Evolutionary conservation across 2,113 vertebrate genomes (phyloP), one percentile per base, ranked within the genome.

Genomic region (Centropus bengalensis): DNA sequence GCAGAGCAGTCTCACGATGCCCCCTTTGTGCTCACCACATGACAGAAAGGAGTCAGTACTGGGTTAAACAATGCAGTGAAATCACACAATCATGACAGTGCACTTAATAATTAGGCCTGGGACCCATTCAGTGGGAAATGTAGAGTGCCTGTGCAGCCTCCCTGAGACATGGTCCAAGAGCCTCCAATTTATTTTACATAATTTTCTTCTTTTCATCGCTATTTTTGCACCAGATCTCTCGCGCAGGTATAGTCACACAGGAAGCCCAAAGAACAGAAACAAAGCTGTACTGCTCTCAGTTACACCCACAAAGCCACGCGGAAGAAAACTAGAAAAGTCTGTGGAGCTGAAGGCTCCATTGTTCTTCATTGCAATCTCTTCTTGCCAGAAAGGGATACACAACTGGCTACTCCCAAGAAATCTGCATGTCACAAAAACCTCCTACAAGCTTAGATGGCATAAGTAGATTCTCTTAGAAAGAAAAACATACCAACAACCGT

Each of bases 11-110:
- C 44, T 68, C 22, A 8, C 3, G 24, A 10, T 49, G 52, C 71
- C 14, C 19, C 13, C 33, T 13, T 26, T 4, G 10, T 1, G 0
- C 64, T 78, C 28, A 12, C 18, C 1, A 1, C 0, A 1, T 15
- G 38, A 13, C 67, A 45, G 54, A 19, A 45, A 82, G 28, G 54
- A 85, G 27, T 14, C 62, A 24, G 9, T 4, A n/a, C 10, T 16
- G 10, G 5, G 7, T 16, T 54, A 71, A 70, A 51, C 14, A 7
- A 9, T 8, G 19, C 33, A 14, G 52, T 13, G 68, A 87, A 73
- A 60, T 11, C 44, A 47, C 24, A 10, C 17, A 52, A 42, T 42
- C 49, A 33, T 4, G 3, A 10, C 21, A 47, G 8, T 12, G 32
- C 36, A 4, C 13, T 12, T 10, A 32, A 51, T 10, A 73, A 64